Evolutionary conservation across 2,113 vertebrate species (phyloP), one percentile per base, ranked within the genome.

Genomic region (Tenrec ecaudatus): DNA sequence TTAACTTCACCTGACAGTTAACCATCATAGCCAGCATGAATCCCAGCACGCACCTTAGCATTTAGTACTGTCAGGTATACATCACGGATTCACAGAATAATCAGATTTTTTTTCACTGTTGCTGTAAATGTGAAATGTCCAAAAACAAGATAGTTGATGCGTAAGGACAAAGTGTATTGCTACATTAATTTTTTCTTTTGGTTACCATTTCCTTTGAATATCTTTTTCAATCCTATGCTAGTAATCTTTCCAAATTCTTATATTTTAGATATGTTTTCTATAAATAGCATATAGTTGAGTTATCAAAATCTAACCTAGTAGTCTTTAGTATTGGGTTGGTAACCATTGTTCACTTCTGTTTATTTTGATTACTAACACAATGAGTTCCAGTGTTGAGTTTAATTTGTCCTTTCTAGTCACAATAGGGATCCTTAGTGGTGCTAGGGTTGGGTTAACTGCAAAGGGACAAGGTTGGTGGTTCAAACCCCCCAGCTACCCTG

Each of bases 201-300:
- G 73, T 79, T 84, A 71, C 12, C 40, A 58, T 89, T 88, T 69
- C 12, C 22, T 58, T 85, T 85, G 43, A n/a, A 78, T 86, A 80
- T 36, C 31, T 71, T 84, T 91, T 80, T 86, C 53, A 78, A 6
- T 84, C 23, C 47, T 71, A 25, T 89, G 40, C 36, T 84, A 78
- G 60, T 80, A 47, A 31, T 12, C 71, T 93, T 33, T 36, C 33
- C 33, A 79, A 17, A 27, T 60, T 29, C 20, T 86, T n/a, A 0
- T 78, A 79, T 92, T 79, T 86, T 85, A n/a, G 3, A 79, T 78
- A 16, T 79, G 33, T 16, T 33, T 92, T 36, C 31, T 38, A 57
- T 80, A 71, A 80, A 92, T 69, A 80, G 53, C 17, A 58, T 43
- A 36, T 29, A 60, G 3, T 79, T 86, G 10, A 15, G 68, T 84